Base-by-base conservation (phyloP, 64 coral and sea anemone species). In the Montipora cactus region DNA sequence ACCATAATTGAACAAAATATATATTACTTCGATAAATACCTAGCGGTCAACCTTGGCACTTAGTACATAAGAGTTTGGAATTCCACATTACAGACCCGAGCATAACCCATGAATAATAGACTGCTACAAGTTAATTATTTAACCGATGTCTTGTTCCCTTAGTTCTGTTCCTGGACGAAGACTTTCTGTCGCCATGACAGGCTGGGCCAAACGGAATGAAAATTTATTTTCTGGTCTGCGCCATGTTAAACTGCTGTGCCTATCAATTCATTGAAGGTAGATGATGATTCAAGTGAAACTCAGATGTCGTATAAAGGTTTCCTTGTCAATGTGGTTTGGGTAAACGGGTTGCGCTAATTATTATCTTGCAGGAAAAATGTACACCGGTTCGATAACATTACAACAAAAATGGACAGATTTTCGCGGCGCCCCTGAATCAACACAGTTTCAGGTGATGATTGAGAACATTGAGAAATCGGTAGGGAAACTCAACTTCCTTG, bases 331-430 rank as follows among this genome's bases (percentile, higher is more conserved):
- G 2, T 2, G 61, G 61, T 64, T 64, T 64, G 61, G 61, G 61
- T 12, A 15, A 7, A 21, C 18, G 21, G 4, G 18, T 8, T 52
- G 76, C 15, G 55, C 19, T 5, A 20, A 79, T 20, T 55, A 8
- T 59, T 0, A 59, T 15, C 9, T 70, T 48, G 44, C 15, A 85
- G 82, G 66, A 48, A 85, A 50, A 71, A 85, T 71, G 18, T 85
- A 47, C 21, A 51, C 72, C 18, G 91, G 91, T 53, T 96, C 95
- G 69, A 73, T 96, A 16, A 76, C 73, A 22, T 87, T 96, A 55
- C 57, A 93, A 19, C 57, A 90, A 9, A 78, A 90, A 53, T 87
- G 87, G 95, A 15, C 72, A 75, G 87, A 90, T 69, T 80, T 96
- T 70, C 74, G 18, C 14, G 80, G 44, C 23, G 37, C 37, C 2